Percentiles rank a stretch among this genome's conserved stretches.
These are phyloP conservation scores for Odocoileus virginianus DNA, from an alignment of 2,113 vertebrate genomes.

Conservation along the genomic window DNA sequence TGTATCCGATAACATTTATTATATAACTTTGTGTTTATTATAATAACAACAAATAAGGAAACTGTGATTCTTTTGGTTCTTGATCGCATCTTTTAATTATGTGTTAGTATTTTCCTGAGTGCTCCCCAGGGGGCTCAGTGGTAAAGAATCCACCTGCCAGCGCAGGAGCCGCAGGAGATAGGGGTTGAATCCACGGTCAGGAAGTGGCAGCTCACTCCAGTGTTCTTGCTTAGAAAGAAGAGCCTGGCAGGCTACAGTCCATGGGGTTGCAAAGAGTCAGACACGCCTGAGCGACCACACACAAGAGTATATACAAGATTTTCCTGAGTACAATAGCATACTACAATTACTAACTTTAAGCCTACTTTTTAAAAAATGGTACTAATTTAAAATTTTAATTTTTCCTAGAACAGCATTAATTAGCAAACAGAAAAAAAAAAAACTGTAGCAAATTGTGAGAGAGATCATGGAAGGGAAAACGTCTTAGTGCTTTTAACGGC, in stretches of 20 bases:
- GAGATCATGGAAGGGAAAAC: accelerated
- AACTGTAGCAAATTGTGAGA: background rate
- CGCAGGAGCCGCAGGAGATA: background rate
- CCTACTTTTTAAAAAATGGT: background rate
- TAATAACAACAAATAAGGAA: background rate
- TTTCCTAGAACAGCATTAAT: background rate
- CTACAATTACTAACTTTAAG: background rate
- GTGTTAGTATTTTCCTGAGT: background rate
- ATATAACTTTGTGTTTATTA: background rate
- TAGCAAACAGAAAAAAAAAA: background rate
- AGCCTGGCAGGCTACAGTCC: background rate
- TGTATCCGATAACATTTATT: background rate
- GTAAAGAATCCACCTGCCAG: background rate
- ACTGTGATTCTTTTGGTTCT: background rate
- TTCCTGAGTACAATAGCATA: background rate
- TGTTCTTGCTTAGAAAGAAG: background rate
- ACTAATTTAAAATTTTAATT: background rate
- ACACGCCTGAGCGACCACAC: background rate
- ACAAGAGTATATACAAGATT: accelerated
- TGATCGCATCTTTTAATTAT: background rate
- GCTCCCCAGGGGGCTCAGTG: background rate
- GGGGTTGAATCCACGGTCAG: background rate
- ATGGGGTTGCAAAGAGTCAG: background rate
- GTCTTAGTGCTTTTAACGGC: background rate
- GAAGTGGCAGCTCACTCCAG: background rate